Base-by-base conservation (phyloP, 2,113 vertebrate genomes). In the Nicator chloris region DNA sequence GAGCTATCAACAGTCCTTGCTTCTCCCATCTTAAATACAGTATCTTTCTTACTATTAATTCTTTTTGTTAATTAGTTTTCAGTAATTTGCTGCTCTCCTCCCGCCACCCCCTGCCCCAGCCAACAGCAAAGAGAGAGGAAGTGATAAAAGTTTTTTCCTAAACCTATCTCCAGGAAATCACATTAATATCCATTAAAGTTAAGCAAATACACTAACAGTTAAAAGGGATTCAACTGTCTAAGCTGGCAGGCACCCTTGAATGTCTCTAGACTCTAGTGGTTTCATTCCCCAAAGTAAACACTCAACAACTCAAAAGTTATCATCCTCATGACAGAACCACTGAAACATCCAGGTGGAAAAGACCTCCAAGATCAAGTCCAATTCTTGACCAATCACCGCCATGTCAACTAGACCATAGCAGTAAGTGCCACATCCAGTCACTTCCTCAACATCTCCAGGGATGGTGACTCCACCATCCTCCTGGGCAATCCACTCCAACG, bases 31-130 rank as follows among this genome's bases (percentile, higher is more conserved):
- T 73, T 64, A 83, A 76, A 64, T 13, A 60, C 13, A 53, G 5
- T 39, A 24, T 49, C 22, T 60, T 56, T 44, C 27, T 86, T 68
- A 42, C 13, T 49, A 35, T 19, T 72, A 4, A 31, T 47, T 68
- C 6, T n/a, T 23, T 60, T 30, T 39, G 7, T 42, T 57, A 71
- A 47, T 71, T 47, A 42, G 11, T 59, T 86, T 60, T 64, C 59
- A 73, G 49, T 7, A 6, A 77, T 39, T 83, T 65, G 13, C 28
- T 65, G 14, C 37, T 73, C n/a, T 9, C 8, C 18, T n/a, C n/a
- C n/a, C n/a, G n/a, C n/a, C n/a, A n/a, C 21, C 10, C 13, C 1
- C 2, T 1, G 1, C 13, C 3, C 2, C 39, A 26, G 7, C 2
- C 30, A 78, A 71, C 31, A 76, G 20, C 3, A 4, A 77, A 20